Evolutionary conservation across 2,113 vertebrate species (phyloP), one percentile per base, ranked within the genome.

Genomic region (Lophius piscatorius): DNA sequence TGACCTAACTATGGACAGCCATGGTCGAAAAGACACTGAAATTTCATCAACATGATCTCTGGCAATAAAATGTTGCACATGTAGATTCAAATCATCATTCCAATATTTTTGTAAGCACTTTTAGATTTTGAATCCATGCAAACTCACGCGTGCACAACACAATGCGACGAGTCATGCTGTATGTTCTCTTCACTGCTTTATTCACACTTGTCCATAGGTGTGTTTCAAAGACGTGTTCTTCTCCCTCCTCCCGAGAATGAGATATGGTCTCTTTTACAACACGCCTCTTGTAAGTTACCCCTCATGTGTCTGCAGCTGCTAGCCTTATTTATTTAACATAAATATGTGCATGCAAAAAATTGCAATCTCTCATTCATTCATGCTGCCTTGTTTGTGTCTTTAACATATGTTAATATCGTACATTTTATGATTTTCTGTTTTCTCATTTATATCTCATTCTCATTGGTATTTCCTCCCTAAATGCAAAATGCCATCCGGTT

Each of bases 251-350:
- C 97, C 97, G 1, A 93, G 97, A 36, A 99, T 99, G 97, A 90
- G 95, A 18, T 98, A 98, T 0, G 97, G 97, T 18, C 89, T 99
- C 36, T 99, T 98, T 84, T 99, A 99, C 70, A 99, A 99, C 73
- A 99, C 97, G 0, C 97, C 97, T 4, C 73, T 99, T 81, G 97
- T 98, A 90, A 92, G 96, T 86, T 45, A 38, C 39, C 3, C 21
- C 10, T 47, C 9, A 16, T 26, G 3, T 33, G 3, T 24, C 2
- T 48, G 6, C 2, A 2, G 21, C 21, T 8, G 22, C 17, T 23
- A 40, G 57, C 7, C 14, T 2, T 3, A 35, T 46, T 3, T 13
- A 23, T 22, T 50, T 33, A 17, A 29, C 18, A 40, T 35, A 34
- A 12, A 12, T 31, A 39, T 50, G 24, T 47, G 10, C 29, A 47